Conservation (phyloP, 2,888 invertebrate species). For the Leucophora obtusa region DNA sequence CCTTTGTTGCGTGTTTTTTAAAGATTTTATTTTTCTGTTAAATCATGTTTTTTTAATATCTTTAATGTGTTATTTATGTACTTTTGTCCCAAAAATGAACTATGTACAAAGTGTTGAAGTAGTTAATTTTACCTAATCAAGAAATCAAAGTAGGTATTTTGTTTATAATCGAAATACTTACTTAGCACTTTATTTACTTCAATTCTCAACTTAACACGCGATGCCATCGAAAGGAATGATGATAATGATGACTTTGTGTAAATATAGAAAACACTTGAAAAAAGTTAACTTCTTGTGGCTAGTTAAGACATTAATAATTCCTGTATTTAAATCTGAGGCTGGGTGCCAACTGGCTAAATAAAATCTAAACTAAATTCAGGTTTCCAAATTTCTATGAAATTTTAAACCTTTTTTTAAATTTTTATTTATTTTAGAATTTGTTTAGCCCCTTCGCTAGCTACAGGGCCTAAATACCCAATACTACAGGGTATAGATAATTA, state of each 20-base stretch:
- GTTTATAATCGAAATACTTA: conserved; percentile 51
- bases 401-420: too few species aligned
- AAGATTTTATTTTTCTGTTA: not conserved
- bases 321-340: not conserved
- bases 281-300: not conserved
- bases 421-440: too few species aligned
- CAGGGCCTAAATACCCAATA: too few species aligned
- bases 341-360: too few species aligned
- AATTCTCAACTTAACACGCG: conserved; percentile 47
- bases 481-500: too few species aligned
- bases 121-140: conserved; percentile 52
- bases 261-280: not conserved
- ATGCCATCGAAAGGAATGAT: conserved; percentile 25
- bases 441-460: too few species aligned
- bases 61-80: not conserved
- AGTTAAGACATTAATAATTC: not conserved
- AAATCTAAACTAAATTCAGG: too few species aligned
- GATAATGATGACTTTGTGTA: conserved; percentile 31
- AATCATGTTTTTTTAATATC: conserved; percentile 4
- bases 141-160: conserved; percentile 59
- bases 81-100: not conserved
- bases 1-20: conserved; percentile 25
- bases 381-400: too few species aligned
- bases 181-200: conserved; percentile 48
- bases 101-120: conserved; percentile 3